Evolutionary conservation across 2,113 vertebrate genomes (phyloP).

Genomic region (Sterna hirundo): DNA sequence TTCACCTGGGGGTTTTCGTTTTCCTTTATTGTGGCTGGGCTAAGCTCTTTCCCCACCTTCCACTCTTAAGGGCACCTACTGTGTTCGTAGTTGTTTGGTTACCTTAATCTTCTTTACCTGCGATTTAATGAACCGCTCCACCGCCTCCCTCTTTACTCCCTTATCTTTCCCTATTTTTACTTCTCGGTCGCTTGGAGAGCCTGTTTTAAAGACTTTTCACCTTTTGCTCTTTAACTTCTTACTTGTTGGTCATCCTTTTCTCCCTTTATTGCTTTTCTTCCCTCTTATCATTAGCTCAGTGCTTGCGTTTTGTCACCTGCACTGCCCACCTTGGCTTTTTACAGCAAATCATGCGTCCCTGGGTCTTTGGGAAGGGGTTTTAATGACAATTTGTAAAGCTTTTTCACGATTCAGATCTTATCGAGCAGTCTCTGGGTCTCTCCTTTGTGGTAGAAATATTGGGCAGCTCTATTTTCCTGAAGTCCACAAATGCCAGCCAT

Average conservation of each 20-base stretch:
- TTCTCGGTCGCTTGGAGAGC: background rate
- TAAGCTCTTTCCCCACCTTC: background rate
- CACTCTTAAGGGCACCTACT: background rate
- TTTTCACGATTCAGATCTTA: background rate
- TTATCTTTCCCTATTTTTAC: background rate
- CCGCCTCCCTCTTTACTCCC: background rate
- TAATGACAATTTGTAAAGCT: background rate
- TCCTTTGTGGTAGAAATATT: background rate
- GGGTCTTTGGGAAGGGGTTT: background rate
- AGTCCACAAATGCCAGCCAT: too few species aligned
- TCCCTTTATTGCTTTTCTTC: background rate
- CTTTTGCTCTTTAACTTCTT: background rate
- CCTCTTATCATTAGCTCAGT: background rate
- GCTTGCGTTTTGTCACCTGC: background rate
- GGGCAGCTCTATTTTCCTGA: background rate
- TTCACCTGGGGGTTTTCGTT: background rate
- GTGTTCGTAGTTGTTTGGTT: background rate
- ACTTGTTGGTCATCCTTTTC: background rate
- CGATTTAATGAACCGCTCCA: background rate
- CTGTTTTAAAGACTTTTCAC: background rate
- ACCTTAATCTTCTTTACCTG: background rate
- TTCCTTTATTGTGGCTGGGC: background rate
- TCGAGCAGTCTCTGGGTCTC: background rate
- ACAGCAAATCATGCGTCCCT: too few species aligned
- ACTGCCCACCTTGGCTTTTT: background rate